Base-by-base conservation (phyloP, 2,888 invertebrate genomes). In the Papilio demoleus region DNA sequence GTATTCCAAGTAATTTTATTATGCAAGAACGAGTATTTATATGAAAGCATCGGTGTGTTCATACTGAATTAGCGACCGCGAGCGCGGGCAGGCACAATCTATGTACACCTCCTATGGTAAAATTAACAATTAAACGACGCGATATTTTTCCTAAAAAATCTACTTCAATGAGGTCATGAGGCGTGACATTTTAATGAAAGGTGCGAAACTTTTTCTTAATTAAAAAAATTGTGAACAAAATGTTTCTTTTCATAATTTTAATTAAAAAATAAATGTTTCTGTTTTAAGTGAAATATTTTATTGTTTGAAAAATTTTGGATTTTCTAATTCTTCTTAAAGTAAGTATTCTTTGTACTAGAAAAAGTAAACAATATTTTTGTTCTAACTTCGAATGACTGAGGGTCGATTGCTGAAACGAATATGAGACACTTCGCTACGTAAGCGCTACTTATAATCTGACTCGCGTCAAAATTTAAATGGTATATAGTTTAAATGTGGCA, bases 101-200 rank as follows among this genome's bases (percentile, higher is more conserved):
- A n/a, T n/a, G n/a, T n/a, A n/a, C n/a, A n/a, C n/a, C n/a, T 12
- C 45, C 19, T 45, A 19, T 2, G 9, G 8, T 40, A 42, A 42
- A 9, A 8, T 38, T 5, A 40, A 45, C 17, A 45, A 45, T 45
- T 45, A 45, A 45, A 45, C 4, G 45, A 3, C 17, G 19, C 19
- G 2, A 24, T 22, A 3, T 19, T 50, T 50, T 27, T n/a, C 9
- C 17, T 27, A 31, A 53, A 27, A 4, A 53, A 27, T 31, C 4
- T 31, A 8, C 14, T 8, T 4, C 8, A 56, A 3, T 56, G 8
- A 31, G 9, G 3, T 56, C 31, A 17, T 31, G 27, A 56, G 9
- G 53, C 31, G 53, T 31, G 17, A 56, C 27, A 56, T 56, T 56
- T 56, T n/a, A 56, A 31, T 31, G 53, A 56, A 56, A 31, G 11